Conservation (phyloP, 1,140 invertebrate genomes). For the Papilio polytes region DNA sequence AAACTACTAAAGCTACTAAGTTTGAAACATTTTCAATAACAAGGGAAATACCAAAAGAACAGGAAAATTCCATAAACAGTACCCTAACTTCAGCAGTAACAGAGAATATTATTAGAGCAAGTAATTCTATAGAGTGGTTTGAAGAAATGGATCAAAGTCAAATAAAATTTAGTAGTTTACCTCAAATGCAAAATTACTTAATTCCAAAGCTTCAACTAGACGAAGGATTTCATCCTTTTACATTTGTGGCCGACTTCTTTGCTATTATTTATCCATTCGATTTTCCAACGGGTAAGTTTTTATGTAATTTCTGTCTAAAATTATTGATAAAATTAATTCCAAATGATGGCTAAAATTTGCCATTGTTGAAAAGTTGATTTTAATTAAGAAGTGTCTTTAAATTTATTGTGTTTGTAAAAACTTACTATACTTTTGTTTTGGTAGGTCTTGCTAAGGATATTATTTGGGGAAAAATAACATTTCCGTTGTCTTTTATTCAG, state of each 20-base stretch:
- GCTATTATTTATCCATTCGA: slow-evolving; percentile 75
- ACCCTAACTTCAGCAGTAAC: slow-evolving; percentile 59
- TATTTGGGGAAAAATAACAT: slow-evolving; percentile 71
- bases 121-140: slow-evolving; percentile 67
- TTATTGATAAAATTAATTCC: too few species aligned
- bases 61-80: slow-evolving; percentile 52
- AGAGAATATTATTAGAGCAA: slow-evolving; percentile 67
- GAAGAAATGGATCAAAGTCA: slow-evolving; percentile 68
- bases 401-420: slow-evolving; percentile 22
- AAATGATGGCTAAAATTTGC: too few species aligned
- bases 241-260: slow-evolving; percentile 77
- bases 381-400: background rate
- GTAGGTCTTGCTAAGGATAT: slow-evolving; percentile 77
- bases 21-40: slow-evolving; percentile 69
- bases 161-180: slow-evolving; percentile 77
- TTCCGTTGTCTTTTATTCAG: slow-evolving; percentile 78
- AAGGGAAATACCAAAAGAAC: slow-evolving; percentile 62
- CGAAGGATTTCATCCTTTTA: slow-evolving; percentile 74
- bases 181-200: slow-evolving; percentile 76
- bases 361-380: too few species aligned
- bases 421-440: slow-evolving; percentile 43
- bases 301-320: background rate
- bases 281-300: slow-evolving; percentile 76
- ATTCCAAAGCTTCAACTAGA: slow-evolving; percentile 75
- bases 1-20: slow-evolving; percentile 40